These are phyloP conservation scores for Ctenopoma kingsleyae DNA, from an alignment of 2,797 vertebrate species.

Conservation along the genomic window DNA sequence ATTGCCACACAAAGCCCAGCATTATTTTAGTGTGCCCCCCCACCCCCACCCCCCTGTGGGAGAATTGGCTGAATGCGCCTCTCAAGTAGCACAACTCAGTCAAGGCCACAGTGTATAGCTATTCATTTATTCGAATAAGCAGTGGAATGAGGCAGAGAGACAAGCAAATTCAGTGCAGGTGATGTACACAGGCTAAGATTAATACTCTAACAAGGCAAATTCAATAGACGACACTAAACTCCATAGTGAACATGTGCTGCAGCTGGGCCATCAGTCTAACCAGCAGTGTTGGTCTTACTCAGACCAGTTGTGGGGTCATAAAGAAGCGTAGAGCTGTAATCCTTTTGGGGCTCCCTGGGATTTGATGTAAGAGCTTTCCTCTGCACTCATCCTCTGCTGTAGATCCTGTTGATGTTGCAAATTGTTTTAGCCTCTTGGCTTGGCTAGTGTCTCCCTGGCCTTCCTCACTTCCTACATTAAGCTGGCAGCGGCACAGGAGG, in stretches of 20 bases:
- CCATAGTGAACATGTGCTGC: slow-evolving; percentile 14
- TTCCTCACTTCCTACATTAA: slow-evolving; percentile 37
- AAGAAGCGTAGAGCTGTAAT: slow-evolving; percentile 62
- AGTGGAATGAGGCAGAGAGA: slow-evolving; percentile 61
- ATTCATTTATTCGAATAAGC: slow-evolving; percentile 79
- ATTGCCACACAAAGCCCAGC: slow-evolving; percentile 76
- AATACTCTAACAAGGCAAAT: slow-evolving; percentile 27
- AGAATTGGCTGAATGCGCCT: slow-evolving; percentile 74
- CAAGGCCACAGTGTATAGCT: slow-evolving; percentile 68
- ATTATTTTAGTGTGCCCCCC: slow-evolving; percentile 71
- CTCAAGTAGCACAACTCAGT: slow-evolving; percentile 73
- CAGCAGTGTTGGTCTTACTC: slow-evolving; percentile 21
- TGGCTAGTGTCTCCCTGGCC: slow-evolving; percentile 35
- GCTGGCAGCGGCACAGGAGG: slow-evolving; percentile 36
- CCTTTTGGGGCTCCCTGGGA: slow-evolving; percentile 60
- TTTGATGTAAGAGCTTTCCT: slow-evolving; percentile 66
- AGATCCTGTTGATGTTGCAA: slow-evolving; percentile 68
- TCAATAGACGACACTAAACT: slow-evolving; percentile 1
- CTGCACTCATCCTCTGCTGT: slow-evolving; percentile 47
- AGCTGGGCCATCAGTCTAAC: slow-evolving; percentile 19
- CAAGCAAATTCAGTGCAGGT: slow-evolving; percentile 43
- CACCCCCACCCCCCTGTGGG: slow-evolving; percentile 59
- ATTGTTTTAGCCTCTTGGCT: slow-evolving; percentile 65
- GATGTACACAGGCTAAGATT: slow-evolving; percentile 29
- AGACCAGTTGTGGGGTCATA: slow-evolving; percentile 27